Evolutionary conservation across 2,888 invertebrate genomes (phyloP), one percentile per base, ranked within the genome.

Genomic region (Oxytorus armatus): DNA sequence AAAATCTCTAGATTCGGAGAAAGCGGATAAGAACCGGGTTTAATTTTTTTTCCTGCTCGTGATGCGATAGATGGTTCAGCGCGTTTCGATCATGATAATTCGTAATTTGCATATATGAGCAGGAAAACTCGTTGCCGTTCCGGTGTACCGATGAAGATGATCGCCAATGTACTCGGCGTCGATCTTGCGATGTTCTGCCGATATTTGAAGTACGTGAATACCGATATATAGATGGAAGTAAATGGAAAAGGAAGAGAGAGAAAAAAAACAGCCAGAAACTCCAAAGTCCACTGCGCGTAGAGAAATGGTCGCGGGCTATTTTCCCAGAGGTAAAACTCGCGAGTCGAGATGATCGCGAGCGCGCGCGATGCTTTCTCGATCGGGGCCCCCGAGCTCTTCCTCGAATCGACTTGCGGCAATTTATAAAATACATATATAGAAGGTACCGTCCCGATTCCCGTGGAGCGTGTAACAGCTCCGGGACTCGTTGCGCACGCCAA

Each of bases 91-190:
- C 25, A 47, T 72, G 72, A 66, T 82, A 79, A 77, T 61, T 75
- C 65, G 47, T 66, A 42, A 61, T 66, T n/a, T 16, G 16, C 16
- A 39, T 5, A 36, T 36, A 29, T 47, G 11, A 33, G 11, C 29
- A 33, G 53, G 44, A 61, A 57, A 80, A 72, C 18, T 25, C 33
- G 59, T 42, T 39, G n/a, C 47, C 63, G 79, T 87, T 85, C 83
- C 81, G 82, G 78, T 83, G 70, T 57, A 75, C 55, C 81, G 81
- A 74, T 81, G 81, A 72, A 83, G 78, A 83, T 76, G 77, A 83
- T 65, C 69, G 65, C 49, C 57, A 53, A 65, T 61, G 39, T 68
- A n/a, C 44, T 11, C 44, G 33, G 8, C 59, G 10, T 49, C 53
- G 42, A 68, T 29, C 59, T 23, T 10, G 59, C 10, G 65, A 77